Conservation (phyloP, 2,888 invertebrate genomes). For the Sarcophaga rosellei region DNA sequence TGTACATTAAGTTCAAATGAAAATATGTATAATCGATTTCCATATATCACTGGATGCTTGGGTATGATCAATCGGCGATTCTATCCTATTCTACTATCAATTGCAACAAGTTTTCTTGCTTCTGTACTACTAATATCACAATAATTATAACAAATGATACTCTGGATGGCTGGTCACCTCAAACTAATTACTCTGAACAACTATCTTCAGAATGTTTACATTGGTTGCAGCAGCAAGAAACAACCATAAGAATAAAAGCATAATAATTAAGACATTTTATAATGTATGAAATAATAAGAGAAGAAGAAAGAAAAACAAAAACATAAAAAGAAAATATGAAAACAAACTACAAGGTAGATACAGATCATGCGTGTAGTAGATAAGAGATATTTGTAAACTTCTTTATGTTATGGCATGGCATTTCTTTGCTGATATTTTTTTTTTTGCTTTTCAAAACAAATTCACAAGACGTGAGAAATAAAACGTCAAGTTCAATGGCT, state of each 20-base stretch:
- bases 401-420: neutral
- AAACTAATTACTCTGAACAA: neutral
- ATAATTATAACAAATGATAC: too few species aligned
- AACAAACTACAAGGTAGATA: neutral
- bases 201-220: neutral
- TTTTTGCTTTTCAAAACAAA: constrained; percentile 31
- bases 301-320: neutral
- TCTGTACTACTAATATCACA: too few species aligned
- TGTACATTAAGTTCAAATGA: too few species aligned
- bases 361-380: constrained; percentile 22
- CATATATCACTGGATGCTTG: too few species aligned
- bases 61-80: too few species aligned
- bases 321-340: neutral
- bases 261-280: constrained; percentile 16
- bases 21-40: too few species aligned
- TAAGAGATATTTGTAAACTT: constrained; percentile 19
- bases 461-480: constrained; percentile 41
- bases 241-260: neutral
- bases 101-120: too few species aligned
- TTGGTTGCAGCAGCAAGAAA: neutral
- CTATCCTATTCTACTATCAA: too few species aligned
- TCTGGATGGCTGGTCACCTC: neutral
- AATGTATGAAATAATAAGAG: neutral
- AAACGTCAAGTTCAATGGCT: constrained; percentile 48
- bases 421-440: neutral